Evolutionary conservation across 2,888 invertebrate genomes (phyloP).

Genomic region (Nebria salina): DNA sequence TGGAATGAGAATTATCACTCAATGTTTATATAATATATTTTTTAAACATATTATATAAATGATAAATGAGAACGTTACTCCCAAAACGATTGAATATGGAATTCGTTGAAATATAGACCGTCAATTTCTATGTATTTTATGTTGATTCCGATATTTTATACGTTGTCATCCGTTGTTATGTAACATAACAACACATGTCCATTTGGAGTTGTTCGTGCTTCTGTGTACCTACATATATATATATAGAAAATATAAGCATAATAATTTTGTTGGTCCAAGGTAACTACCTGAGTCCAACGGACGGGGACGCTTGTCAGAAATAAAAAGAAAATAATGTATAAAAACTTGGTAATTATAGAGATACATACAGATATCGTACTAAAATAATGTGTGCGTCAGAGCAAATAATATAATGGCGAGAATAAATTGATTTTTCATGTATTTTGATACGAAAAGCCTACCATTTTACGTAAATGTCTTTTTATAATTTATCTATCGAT

Average conservation of each 20-base stretch:
- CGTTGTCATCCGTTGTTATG: not conserved
- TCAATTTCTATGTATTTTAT: not conserved
- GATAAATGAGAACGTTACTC: not conserved
- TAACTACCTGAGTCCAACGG: constrained; percentile 2
- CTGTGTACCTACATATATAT: not conserved
- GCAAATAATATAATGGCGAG: too few species aligned
- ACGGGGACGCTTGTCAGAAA: not conserved
- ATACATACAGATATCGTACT: not conserved
- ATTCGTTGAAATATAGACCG: not conserved
- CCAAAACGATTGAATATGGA: not conserved
- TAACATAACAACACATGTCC: constrained; percentile 3
- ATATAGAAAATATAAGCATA: constrained; percentile 34
- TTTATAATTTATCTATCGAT: too few species aligned
- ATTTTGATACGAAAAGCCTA: constrained; percentile 5
- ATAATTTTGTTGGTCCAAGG: constrained; percentile 43
- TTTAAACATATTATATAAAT: too few species aligned
- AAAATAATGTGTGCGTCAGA: too few species aligned
- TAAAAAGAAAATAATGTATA: not conserved
- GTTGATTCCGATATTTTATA: not conserved
- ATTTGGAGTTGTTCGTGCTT: not conserved
- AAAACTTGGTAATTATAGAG: not conserved
- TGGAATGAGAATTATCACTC: too few species aligned
- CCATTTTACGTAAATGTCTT: not conserved
- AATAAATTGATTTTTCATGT: constrained; percentile 12
- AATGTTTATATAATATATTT: too few species aligned